Percentiles rank a stretch among this genome's conserved stretches.
phyloP scores from a whole-genome alignment of 2,113 vertebrate genomes.

The Oncorhynchus masou region DNA sequence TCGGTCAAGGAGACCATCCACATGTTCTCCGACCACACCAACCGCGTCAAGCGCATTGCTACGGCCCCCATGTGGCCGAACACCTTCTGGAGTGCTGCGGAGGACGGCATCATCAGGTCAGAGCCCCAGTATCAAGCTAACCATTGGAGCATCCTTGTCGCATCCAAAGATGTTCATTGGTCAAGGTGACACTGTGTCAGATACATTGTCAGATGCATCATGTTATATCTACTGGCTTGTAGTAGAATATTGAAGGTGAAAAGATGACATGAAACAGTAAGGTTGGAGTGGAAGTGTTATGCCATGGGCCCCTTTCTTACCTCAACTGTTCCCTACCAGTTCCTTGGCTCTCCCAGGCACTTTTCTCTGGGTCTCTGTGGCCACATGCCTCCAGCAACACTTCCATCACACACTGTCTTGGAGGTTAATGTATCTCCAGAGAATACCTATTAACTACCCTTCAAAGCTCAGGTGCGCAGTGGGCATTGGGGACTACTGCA shows the following conservation, averaged over 20 bases:
- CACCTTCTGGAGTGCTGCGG: conserved; percentile 98
- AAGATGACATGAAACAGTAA: background rate
- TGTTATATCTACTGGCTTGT: background rate
- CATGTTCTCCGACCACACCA: conserved; percentile 98
- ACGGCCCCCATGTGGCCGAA: conserved; percentile 98
- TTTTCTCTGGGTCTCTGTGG: background rate
- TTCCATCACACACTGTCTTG: background rate
- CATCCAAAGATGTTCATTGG: background rate
- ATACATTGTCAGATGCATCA: background rate
- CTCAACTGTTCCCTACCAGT: background rate
- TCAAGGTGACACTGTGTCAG: background rate
- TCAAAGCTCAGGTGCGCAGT: background rate
- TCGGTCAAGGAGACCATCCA: conserved; percentile 95
- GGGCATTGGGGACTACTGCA: background rate
- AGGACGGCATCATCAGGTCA: conserved; percentile 94
- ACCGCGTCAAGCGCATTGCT: conserved; percentile 94
- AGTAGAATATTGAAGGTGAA: background rate
- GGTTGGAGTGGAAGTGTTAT: background rate
- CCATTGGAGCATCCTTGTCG: background rate
- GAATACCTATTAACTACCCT: background rate
- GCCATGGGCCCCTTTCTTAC: background rate
- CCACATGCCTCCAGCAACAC: background rate
- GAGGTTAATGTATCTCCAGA: background rate
- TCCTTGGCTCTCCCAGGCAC: background rate
- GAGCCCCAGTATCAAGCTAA: background rate